These are phyloP conservation scores for Hypselothyrea guttata DNA, from an alignment of 2,888 invertebrate species.

Conservation along the genomic window DNA sequence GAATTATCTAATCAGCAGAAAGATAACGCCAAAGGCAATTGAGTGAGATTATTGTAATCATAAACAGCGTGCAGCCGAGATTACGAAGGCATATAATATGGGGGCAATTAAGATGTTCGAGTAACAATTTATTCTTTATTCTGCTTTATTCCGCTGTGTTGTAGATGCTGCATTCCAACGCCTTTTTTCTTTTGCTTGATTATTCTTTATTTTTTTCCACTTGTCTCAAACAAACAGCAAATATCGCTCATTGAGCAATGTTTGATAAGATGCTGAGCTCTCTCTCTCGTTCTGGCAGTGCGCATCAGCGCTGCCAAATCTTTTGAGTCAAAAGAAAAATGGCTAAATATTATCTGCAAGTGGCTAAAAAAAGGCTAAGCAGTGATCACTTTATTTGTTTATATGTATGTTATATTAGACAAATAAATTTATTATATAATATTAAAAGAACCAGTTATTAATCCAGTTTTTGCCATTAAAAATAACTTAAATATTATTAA, in stretches of 20 bases:
- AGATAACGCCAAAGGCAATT: slow-evolving; percentile 29
- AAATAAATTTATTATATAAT: too few relatives aligned
- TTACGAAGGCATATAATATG: slow-evolving; percentile 4
- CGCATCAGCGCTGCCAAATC: too few relatives aligned
- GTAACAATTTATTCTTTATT: slow-evolving; percentile 22
- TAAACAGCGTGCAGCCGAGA: slow-evolving; percentile 5
- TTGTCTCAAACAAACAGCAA: slow-evolving; percentile 38
- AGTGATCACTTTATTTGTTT: too few relatives aligned
- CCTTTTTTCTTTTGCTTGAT: too few relatives aligned
- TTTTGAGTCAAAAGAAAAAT: too few relatives aligned
- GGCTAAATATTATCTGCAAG: too few relatives aligned
- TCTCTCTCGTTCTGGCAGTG: not conserved
- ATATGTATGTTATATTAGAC: too few relatives aligned
- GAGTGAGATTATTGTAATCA: slow-evolving; percentile 19
- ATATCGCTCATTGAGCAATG: slow-evolving; percentile 31
- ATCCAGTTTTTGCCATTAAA: too few relatives aligned
- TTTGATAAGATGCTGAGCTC: slow-evolving; percentile 45
- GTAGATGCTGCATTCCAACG: slow-evolving; percentile 41
- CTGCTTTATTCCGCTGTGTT: slow-evolving; percentile 6
- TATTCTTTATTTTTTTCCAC: too few relatives aligned
- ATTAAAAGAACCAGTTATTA: too few relatives aligned
- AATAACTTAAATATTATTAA: too few relatives aligned
- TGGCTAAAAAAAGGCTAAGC: too few relatives aligned
- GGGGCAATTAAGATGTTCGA: slow-evolving; percentile 11
- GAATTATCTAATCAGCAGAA: slow-evolving; percentile 49